Evolutionary conservation across 2,113 vertebrate species (phyloP).

Genomic region (Emydocephalus ijimae): DNA sequence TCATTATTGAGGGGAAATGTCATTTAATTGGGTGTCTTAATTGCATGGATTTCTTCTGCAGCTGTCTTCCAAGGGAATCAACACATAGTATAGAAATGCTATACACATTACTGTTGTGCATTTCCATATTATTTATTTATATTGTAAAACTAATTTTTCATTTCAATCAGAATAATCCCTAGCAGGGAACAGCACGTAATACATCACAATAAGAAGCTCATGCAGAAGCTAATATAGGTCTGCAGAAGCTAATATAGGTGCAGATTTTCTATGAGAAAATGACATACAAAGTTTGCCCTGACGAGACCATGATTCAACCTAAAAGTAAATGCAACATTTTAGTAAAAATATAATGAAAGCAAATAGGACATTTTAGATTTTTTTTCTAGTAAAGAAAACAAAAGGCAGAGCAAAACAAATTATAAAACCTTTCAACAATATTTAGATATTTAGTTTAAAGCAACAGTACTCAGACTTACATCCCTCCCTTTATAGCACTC

Average conservation of each 20-base stretch:
- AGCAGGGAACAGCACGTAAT: neutral
- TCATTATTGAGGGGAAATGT: neutral
- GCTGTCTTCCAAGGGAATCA: neutral
- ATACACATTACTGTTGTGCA: neutral
- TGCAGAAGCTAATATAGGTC: neutral
- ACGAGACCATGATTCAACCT: neutral
- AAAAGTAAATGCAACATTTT: neutral
- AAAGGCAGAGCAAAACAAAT: neutral
- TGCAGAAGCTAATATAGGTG: neutral
- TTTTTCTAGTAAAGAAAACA: too few species aligned
- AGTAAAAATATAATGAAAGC: too few species aligned
- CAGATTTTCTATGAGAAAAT: neutral
- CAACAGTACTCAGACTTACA: neutral
- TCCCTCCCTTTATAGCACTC: neutral
- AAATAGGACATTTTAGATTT: too few species aligned
- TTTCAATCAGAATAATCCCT: neutral
- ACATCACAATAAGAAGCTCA: neutral
- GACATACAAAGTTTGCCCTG: neutral
- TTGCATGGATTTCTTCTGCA: neutral
- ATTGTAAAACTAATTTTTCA: neutral
- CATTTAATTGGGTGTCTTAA: neutral
- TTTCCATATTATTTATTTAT: neutral
- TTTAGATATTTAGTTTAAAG: neutral
- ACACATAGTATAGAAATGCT: neutral
- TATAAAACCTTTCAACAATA: neutral